A percentile compares a stretch with the other conserved stretches of the same genome.
phyloP scores from a whole-genome alignment of 1,140 invertebrate genomes.

The Zaprionus ornatus region DNA sequence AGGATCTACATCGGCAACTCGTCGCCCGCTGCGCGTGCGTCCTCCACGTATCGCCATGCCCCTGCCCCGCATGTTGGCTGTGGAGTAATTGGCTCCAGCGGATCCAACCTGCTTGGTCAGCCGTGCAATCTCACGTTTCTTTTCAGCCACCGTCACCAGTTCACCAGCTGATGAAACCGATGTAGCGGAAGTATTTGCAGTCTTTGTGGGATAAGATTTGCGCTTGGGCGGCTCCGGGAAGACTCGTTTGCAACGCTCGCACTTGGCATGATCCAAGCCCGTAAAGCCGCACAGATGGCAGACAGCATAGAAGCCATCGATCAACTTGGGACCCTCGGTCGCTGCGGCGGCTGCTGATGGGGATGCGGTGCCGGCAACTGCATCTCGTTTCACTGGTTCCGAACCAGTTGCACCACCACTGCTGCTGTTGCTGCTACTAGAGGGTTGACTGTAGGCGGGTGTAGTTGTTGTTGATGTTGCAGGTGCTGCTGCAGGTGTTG shows the following conservation, averaged over 20 bases:
- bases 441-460: slow-evolving; percentile 45
- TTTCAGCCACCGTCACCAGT: slow-evolving; percentile 51
- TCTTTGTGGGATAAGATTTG: slow-evolving; percentile 83
- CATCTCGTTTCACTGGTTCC: slow-evolving; percentile 57
- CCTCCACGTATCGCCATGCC: slow-evolving; percentile 65
- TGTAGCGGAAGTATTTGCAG: slow-evolving; percentile 14
- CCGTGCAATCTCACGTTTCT: slow-evolving; percentile 54
- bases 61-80: slow-evolving; percentile 36
- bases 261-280: slow-evolving; percentile 89
- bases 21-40: slow-evolving; percentile 58
- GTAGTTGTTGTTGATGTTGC: slow-evolving; percentile 12
- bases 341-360: slow-evolving; percentile 58
- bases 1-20: slow-evolving; percentile 85
- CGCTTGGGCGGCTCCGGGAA: slow-evolving; percentile 86
- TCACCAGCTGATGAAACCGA: slow-evolving; percentile 56
- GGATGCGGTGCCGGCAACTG: slow-evolving; percentile 56
- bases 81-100: slow-evolving; percentile 4
- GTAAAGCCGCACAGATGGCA: slow-evolving; percentile 90
- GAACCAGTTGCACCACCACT: slow-evolving; percentile 19
- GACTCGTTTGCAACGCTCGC: slow-evolving; percentile 87
- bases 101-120: slow-evolving; percentile 37
- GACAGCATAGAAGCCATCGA: slow-evolving; percentile 88
- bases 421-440: slow-evolving; percentile 28
- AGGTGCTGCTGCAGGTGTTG: slow-evolving; percentile 27
- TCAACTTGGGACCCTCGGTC: slow-evolving; percentile 84